A percentile compares a stretch with the other conserved stretches of the same genome.
These are phyloP conservation scores for Bedellia somnulentella DNA, from an alignment of 2,888 invertebrate species.

Conservation along the genomic window DNA sequence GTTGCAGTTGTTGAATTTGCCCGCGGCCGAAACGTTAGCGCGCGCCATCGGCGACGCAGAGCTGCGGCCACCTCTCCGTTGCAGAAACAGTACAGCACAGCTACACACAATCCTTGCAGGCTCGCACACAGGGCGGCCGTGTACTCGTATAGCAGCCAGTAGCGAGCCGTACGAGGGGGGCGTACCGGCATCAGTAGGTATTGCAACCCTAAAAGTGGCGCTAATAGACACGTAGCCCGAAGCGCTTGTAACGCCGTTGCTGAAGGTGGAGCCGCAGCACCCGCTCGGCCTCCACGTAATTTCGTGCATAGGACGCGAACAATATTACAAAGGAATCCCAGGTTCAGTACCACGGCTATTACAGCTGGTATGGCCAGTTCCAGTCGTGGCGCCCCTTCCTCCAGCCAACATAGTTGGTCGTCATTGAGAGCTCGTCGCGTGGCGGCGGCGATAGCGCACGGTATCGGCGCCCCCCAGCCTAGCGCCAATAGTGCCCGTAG, in stretches of 20 bases:
- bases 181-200: constrained; percentile 87
- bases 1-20: constrained; percentile 85
- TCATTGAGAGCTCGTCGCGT: constrained; percentile 62
- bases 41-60: constrained; percentile 82
- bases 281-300: constrained; percentile 71
- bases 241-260: constrained; percentile 76
- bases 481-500: constrained; percentile 79
- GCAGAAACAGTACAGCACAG: constrained; percentile 90
- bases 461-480: constrained; percentile 82
- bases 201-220: constrained; percentile 89
- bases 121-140: constrained; percentile 85
- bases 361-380: constrained; percentile 79
- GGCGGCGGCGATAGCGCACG: constrained; percentile 68
- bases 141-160: constrained; percentile 81
- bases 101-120: constrained; percentile 90
- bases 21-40: constrained; percentile 76
- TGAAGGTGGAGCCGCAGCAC: constrained; percentile 57
- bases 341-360: constrained; percentile 77
- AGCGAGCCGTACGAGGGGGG: constrained; percentile 68
- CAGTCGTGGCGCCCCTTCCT: constrained; percentile 67
- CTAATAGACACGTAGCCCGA: constrained; percentile 84
- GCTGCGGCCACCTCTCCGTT: constrained; percentile 93
- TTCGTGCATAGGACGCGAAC: constrained; percentile 84
- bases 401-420: constrained; percentile 69
- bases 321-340: constrained; percentile 86